A percentile compares a stretch with the other conserved stretches of the same genome.
phyloP scores from a whole-genome alignment of 2,888 invertebrate species.

The Brachynemurus nebulosus region DNA sequence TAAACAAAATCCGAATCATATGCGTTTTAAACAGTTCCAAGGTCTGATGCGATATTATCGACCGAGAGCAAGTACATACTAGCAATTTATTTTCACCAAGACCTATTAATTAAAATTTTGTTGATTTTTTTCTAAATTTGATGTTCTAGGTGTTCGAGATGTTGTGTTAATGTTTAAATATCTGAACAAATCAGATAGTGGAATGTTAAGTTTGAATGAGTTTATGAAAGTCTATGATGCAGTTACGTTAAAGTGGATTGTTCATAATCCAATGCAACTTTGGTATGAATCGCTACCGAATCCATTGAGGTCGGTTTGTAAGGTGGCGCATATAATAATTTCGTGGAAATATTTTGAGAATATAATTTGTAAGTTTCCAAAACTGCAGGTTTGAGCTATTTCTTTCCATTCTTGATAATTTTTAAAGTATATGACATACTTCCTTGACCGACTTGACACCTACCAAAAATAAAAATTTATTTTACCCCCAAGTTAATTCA shows the following conservation, averaged over 20 bases:
- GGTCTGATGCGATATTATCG: conserved; percentile 68
- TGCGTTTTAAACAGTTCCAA: conserved; percentile 60
- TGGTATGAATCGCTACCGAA: conserved; percentile 55
- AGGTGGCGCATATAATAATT: conserved; percentile 45
- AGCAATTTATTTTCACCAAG: no score
- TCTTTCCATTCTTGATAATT: no score
- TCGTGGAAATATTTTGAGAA: conserved; percentile 61
- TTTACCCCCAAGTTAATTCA: no score
- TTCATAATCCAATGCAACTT: conserved; percentile 51
- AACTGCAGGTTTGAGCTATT: neutral
- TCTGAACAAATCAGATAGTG: conserved; percentile 52
- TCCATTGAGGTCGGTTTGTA: conserved; percentile 45
- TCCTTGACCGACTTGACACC: no score
- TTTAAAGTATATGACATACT: no score
- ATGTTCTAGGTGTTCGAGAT: conserved; percentile 46
- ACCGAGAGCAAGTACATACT: conserved; percentile 49
- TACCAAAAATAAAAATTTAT: no score
- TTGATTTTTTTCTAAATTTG: neutral
- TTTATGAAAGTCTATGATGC: conserved; percentile 62
- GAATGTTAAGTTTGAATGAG: conserved; percentile 53
- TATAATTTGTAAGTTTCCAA: conserved; percentile 54
- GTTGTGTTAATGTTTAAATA: conserved; percentile 69
- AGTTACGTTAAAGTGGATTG: conserved; percentile 58
- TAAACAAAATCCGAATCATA: conserved; percentile 52
- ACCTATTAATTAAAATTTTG: neutral